Percentiles rank a stretch among this genome's conserved stretches.
Conservation (phyloP, 2,888 invertebrate species). For the Panopea generosa region DNA sequence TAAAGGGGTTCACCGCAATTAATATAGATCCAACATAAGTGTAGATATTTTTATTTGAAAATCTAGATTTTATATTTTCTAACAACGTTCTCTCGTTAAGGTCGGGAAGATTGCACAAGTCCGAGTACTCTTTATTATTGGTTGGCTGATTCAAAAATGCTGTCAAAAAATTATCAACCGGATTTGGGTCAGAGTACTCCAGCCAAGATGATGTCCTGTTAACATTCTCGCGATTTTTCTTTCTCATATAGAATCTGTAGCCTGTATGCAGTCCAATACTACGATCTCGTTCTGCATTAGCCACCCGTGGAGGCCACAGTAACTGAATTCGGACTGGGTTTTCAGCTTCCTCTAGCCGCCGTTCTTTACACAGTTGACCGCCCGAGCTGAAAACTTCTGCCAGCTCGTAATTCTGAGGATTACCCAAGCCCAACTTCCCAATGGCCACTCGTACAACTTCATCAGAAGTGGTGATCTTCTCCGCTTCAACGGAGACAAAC, state of each 20-base stretch:
- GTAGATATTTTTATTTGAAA: slow-evolving; percentile 96
- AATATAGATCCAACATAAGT: slow-evolving; percentile 98
- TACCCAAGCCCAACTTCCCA: slow-evolving; percentile 71
- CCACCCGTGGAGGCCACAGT: slow-evolving; percentile 85
- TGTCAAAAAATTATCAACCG: slow-evolving; percentile 93
- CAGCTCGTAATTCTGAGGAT: slow-evolving; percentile 78
- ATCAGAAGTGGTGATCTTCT: slow-evolving; percentile 86
- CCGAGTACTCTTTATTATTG: slow-evolving; percentile 96
- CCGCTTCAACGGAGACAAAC: slow-evolving; percentile 79
- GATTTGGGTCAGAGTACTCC: slow-evolving; percentile 88
- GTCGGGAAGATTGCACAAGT: slow-evolving; percentile 97
- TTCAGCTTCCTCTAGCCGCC: slow-evolving; percentile 91
- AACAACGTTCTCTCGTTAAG: slow-evolving; percentile 96
- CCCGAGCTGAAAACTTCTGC: slow-evolving; percentile 92
- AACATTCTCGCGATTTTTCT: slow-evolving; percentile 89
- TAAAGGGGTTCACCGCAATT: slow-evolving; percentile 95
- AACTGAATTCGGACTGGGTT: slow-evolving; percentile 86
- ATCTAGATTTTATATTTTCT: slow-evolving; percentile 94
- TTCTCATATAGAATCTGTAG: slow-evolving; percentile 93
- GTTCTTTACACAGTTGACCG: slow-evolving; percentile 96
- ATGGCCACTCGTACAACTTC: slow-evolving; percentile 86
- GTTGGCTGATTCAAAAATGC: slow-evolving; percentile 95
- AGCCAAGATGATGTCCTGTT: slow-evolving; percentile 88
- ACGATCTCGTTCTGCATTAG: slow-evolving; percentile 64
- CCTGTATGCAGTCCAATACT: slow-evolving; percentile 72